phyloP scores from a whole-genome alignment of 2,888 invertebrate species.

The Sphaeridia pumilis region DNA sequence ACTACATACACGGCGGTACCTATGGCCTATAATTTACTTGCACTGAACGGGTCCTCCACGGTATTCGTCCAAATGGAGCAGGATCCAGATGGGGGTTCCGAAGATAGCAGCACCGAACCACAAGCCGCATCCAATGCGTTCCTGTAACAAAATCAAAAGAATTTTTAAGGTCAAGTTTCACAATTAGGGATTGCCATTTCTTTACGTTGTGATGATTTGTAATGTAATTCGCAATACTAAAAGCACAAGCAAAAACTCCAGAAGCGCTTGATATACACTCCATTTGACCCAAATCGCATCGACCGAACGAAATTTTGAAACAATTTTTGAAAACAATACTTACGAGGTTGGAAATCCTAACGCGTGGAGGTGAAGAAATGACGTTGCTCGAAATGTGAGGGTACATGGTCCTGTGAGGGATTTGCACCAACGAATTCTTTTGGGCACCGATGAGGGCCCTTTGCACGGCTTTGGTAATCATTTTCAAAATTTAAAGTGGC shows the following conservation, averaged over 20 bases:
- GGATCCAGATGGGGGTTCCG: constrained; percentile 32
- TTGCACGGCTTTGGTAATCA: constrained; percentile 19
- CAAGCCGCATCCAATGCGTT: constrained; percentile 25
- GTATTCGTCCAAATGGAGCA: constrained; percentile 35
- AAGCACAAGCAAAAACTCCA: background rate
- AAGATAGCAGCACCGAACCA: constrained; percentile 23
- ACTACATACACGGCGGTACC: no score
- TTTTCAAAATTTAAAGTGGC: constrained; percentile 12
- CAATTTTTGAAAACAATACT: constrained; percentile 6
- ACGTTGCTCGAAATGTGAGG: constrained; percentile 26
- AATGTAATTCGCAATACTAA: background rate
- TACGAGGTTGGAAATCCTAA: constrained; percentile 25
- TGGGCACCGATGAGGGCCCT: constrained; percentile 5
- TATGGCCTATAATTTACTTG: background rate
- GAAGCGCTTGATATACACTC: background rate
- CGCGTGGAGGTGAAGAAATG: constrained; percentile 25
- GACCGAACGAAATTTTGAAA: no score
- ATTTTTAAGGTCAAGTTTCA: background rate
- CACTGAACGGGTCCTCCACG: constrained; percentile 16
- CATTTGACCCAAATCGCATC: background rate
- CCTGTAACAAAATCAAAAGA: constrained; percentile 20
- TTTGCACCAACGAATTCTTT: background rate
- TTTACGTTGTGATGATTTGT: background rate
- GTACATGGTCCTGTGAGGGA: constrained; percentile 27
- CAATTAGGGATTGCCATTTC: background rate